Evolutionary conservation across 1,140 invertebrate genomes (phyloP).

Genomic region (Scaptomyza montana): DNA sequence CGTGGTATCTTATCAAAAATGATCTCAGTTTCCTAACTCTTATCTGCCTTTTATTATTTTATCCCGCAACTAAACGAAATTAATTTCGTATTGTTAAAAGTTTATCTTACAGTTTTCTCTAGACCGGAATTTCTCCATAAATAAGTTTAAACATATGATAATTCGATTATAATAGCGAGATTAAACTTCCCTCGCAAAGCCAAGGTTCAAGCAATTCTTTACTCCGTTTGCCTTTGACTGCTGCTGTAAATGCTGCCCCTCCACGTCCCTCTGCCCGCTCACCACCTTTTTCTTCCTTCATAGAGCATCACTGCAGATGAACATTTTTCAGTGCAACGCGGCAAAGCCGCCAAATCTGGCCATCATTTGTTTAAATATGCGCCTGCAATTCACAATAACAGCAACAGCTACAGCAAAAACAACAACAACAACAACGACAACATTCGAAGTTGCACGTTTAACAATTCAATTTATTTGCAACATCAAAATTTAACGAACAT

Average conservation of each 20-base stretch:
- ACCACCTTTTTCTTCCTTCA: constrained; percentile 29
- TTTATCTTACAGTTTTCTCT: too few relatives aligned
- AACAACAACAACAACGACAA: constrained; percentile 52
- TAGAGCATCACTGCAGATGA: constrained; percentile 62
- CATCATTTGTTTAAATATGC: constrained; percentile 84
- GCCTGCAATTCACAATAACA: constrained; percentile 68
- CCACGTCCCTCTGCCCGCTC: neutral
- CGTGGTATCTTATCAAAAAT: too few relatives aligned
- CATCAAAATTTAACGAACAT: constrained; percentile 84
- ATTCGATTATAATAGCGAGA: neutral
- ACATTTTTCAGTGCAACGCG: constrained; percentile 56
- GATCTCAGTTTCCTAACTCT: too few relatives aligned
- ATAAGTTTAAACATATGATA: neutral
- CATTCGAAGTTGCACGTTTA: constrained; percentile 83
- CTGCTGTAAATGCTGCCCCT: neutral
- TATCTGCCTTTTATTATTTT: too few relatives aligned
- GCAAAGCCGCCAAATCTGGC: constrained; percentile 72
- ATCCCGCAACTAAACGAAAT: too few relatives aligned
- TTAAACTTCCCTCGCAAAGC: neutral
- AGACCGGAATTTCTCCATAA: neutral
- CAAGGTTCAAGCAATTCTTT: neutral
- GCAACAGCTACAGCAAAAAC: constrained; percentile 36
- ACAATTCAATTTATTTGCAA: constrained; percentile 84
- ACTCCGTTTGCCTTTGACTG: neutral
- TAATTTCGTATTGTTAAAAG: too few relatives aligned